phyloP scores from a whole-genome alignment of 2,888 invertebrate species.

The Chaitophorus viminalis region DNA sequence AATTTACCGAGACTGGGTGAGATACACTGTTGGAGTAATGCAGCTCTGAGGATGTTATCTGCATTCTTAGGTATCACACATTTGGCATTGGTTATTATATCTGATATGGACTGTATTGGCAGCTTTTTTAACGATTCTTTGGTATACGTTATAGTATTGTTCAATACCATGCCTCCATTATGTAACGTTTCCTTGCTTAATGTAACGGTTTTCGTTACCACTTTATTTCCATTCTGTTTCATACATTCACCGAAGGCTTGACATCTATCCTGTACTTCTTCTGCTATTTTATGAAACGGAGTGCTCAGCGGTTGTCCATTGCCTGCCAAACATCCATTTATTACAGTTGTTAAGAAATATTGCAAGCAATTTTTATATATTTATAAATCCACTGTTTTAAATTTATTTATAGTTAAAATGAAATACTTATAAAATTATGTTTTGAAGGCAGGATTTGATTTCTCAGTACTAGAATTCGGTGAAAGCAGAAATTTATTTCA shows the following conservation, averaged over 20 bases:
- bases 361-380: background rate
- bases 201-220: constrained; percentile 12
- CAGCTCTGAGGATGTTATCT: constrained; percentile 58
- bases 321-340: background rate
- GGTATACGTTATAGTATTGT: background rate
- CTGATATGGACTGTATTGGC: constrained; percentile 4
- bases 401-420: too few relatives aligned
- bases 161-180: background rate
- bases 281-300: background rate
- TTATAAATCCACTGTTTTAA: too few relatives aligned
- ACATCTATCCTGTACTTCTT: background rate
- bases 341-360: background rate
- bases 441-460: too few relatives aligned
- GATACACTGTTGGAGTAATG: constrained; percentile 63
- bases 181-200: constrained; percentile 21
- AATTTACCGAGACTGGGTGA: constrained; percentile 62
- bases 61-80: constrained; percentile 62
- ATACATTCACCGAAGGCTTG: background rate
- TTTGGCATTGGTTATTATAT: constrained; percentile 57
- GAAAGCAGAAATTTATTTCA: too few relatives aligned
- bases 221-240: background rate
- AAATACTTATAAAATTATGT: too few relatives aligned
- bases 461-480: too few relatives aligned
- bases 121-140: constrained; percentile 27
- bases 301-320: background rate